Conservation (phyloP, 2,113 vertebrate species). For the Danionella cerebrum region DNA sequence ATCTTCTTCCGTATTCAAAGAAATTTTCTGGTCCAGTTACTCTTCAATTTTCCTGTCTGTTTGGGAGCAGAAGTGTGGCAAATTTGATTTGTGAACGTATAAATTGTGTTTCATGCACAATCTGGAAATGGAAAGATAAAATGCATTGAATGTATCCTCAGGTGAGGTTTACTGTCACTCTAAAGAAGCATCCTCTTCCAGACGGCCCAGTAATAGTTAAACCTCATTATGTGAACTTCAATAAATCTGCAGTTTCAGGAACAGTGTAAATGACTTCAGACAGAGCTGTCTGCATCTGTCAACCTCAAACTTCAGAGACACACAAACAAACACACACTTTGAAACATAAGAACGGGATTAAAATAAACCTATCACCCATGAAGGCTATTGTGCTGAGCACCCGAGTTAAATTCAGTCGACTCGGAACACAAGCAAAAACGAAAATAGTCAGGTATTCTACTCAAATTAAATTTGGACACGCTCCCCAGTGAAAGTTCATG, state of each 20-base stretch:
- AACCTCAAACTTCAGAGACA: slow-evolving; percentile 20
- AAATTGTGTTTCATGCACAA: not conserved
- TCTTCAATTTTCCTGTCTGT: slow-evolving; percentile 4
- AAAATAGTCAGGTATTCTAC: not conserved
- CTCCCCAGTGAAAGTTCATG: too few species aligned
- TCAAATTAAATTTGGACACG: not conserved
- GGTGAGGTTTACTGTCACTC: not conserved
- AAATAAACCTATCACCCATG: slow-evolving; percentile 20
- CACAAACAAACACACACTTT: not conserved
- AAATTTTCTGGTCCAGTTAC: slow-evolving; percentile 18
- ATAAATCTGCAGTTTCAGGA: not conserved
- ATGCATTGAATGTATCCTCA: not conserved
- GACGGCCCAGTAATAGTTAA: not conserved
- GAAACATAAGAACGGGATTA: slow-evolving; percentile 8
- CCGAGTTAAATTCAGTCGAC: not conserved
- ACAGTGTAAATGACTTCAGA: slow-evolving; percentile 1
- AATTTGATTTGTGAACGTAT: slow-evolving; percentile 2
- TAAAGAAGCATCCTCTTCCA: not conserved
- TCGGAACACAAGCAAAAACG: not conserved
- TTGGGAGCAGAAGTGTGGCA: not conserved
- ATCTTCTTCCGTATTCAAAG: slow-evolving; percentile 13
- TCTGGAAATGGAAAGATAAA: not conserved
- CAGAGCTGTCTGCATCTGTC: slow-evolving; percentile 1
- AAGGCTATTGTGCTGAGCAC: slow-evolving; percentile 1
- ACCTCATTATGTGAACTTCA: slow-evolving; percentile 8